phyloP scores from a whole-genome alignment of 1,140 invertebrate species.

The Nephotettix cincticeps region DNA sequence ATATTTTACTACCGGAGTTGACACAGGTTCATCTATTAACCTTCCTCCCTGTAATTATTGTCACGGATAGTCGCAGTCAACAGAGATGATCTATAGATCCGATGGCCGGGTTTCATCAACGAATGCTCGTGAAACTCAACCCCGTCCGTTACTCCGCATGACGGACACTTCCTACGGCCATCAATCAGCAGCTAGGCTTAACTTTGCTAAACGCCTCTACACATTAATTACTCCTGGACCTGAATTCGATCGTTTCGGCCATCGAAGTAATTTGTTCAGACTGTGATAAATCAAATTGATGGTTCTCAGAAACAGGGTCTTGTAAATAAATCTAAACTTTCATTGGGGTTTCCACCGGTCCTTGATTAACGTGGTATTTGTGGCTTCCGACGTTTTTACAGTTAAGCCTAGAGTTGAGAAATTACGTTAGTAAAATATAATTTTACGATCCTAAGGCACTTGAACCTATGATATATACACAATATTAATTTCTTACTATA shows the following conservation, averaged over 20 bases:
- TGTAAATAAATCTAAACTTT: not conserved
- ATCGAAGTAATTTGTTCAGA: not conserved
- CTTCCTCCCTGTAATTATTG: slow-evolving; percentile 3
- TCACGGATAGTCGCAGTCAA: not conserved
- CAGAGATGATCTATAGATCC: slow-evolving; percentile 1
- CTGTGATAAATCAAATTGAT: not conserved
- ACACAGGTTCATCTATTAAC: slow-evolving; percentile 16
- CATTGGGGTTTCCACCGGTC: not conserved
- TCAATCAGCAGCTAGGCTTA: not conserved
- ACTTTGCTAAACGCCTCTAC: not conserved
- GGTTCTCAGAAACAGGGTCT: not conserved
- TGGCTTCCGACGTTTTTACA: not conserved
- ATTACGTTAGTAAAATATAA: too few species aligned
- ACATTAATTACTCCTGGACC: slow-evolving; percentile 7
- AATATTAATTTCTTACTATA: too few species aligned
- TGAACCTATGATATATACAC: too few species aligned
- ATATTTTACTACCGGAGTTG: slow-evolving; percentile 17
- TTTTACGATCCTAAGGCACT: too few species aligned
- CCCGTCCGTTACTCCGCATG: too few species aligned
- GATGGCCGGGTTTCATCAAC: too few species aligned
- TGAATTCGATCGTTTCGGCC: slow-evolving; percentile 7
- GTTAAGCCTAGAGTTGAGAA: too few species aligned
- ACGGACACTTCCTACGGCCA: not conserved
- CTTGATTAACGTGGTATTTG: not conserved
- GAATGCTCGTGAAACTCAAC: too few species aligned